phyloP scores from a whole-genome alignment of 1,140 invertebrate species.

The Cydia strobilella region DNA sequence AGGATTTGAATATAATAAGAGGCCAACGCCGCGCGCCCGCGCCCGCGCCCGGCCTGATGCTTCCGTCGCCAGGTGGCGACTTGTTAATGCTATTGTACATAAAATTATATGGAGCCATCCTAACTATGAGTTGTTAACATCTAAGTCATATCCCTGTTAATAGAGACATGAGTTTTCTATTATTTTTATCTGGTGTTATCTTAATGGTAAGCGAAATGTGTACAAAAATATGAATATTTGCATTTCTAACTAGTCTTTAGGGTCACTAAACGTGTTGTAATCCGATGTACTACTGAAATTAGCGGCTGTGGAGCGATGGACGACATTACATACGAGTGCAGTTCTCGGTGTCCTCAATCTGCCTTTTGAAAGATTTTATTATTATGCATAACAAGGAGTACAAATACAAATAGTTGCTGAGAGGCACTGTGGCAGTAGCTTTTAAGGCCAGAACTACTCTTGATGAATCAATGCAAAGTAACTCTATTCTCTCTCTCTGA shows the following conservation, averaged over 20 bases:
- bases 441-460: not conserved
- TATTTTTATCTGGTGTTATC: conserved; percentile 75
- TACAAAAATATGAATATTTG: conserved; percentile 76
- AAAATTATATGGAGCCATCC: conserved; percentile 40
- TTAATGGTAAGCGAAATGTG: conserved; percentile 75
- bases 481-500: no score
- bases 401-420: not conserved
- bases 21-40: not conserved
- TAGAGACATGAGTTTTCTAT: conserved; percentile 60
- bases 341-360: not conserved
- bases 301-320: not conserved
- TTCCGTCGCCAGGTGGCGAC: not conserved
- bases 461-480: not conserved
- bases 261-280: conserved; percentile 58
- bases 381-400: conserved; percentile 22
- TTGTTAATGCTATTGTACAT: conserved; percentile 35
- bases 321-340: not conserved
- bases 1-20: not conserved
- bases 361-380: not conserved
- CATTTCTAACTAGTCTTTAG: conserved; percentile 78
- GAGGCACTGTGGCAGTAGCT: not conserved
- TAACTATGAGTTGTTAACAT: conserved; percentile 56
- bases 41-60: no score
- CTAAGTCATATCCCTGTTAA: conserved; percentile 76
- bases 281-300: conserved; percentile 8